A percentile compares a stretch with the other conserved stretches of the same genome.
phyloP scores from a whole-genome alignment of 1,140 invertebrate species.

The Zaprionus inermis region DNA sequence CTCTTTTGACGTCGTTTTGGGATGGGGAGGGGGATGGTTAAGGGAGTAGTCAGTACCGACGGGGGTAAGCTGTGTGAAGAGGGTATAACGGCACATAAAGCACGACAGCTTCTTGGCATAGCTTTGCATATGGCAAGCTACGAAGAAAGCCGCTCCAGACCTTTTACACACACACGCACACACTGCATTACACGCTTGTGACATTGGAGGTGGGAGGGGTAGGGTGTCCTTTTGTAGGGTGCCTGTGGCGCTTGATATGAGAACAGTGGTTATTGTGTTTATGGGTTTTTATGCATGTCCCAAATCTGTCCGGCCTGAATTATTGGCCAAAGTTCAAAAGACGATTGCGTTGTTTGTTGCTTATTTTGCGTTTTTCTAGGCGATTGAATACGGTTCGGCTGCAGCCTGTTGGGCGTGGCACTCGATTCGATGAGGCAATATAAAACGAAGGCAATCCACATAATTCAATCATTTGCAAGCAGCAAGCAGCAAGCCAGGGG shows the following conservation, averaged over 20 bases:
- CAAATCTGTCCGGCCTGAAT: slow-evolving; percentile 65
- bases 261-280: slow-evolving; percentile 53
- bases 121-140: slow-evolving; percentile 42
- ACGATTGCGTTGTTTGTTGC: slow-evolving; percentile 35
- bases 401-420: not conserved
- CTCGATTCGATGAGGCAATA: slow-evolving; percentile 8
- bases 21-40: no score
- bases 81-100: slow-evolving; percentile 43
- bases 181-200: not conserved
- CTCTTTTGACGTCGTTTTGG: no score
- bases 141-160: slow-evolving; percentile 6
- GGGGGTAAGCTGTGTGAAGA: slow-evolving; percentile 18
- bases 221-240: not conserved
- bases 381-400: slow-evolving; percentile 5
- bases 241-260: not conserved
- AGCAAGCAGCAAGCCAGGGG: no score
- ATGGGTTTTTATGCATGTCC: slow-evolving; percentile 55
- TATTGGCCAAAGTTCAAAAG: slow-evolving; percentile 76
- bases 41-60: no score
- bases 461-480: slow-evolving; percentile 71
- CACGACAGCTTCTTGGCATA: slow-evolving; percentile 46
- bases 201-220: not conserved
- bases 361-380: slow-evolving; percentile 40
- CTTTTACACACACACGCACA: slow-evolving; percentile 1
- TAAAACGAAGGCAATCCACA: slow-evolving; percentile 43